Percentiles rank a stretch among this genome's conserved stretches.
Conservation (phyloP, 1,140 invertebrate species). For the Drosophila watanabei region DNA sequence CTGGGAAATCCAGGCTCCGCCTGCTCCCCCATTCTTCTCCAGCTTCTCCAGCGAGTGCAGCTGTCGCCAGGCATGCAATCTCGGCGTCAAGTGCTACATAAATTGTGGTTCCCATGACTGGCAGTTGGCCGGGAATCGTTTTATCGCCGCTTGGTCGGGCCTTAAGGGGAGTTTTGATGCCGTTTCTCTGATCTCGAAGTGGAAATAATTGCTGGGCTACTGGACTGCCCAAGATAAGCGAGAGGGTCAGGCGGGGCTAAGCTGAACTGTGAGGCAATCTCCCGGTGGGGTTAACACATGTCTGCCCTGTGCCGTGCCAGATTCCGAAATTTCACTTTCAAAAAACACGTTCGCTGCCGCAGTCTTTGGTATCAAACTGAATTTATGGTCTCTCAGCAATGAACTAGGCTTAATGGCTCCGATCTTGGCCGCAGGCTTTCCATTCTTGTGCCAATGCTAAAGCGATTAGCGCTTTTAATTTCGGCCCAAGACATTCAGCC, state of each 20-base stretch:
- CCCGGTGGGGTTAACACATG: slow-evolving; percentile 9
- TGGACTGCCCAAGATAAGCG: slow-evolving; percentile 23
- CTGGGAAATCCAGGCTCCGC: slow-evolving; percentile 27
- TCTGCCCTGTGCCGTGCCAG: slow-evolving; percentile 8
- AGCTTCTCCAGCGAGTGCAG: slow-evolving; percentile 23
- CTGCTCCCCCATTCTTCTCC: slow-evolving; percentile 19
- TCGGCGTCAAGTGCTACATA: slow-evolving; percentile 24
- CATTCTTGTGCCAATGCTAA: slow-evolving; percentile 65
- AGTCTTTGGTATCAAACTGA: slow-evolving; percentile 58
- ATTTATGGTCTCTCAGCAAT: slow-evolving; percentile 8
- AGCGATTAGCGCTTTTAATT: slow-evolving; percentile 52
- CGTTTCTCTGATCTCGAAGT: slow-evolving; percentile 23
- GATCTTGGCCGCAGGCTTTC: slow-evolving; percentile 62
- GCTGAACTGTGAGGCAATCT: slow-evolving; percentile 24
- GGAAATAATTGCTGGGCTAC: slow-evolving; percentile 10
- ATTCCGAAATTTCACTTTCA: slow-evolving; percentile 44
- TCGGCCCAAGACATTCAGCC: slow-evolving; percentile 22
- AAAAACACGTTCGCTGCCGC: slow-evolving; percentile 55
- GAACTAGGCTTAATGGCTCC: slow-evolving; percentile 38
- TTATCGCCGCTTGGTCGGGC: slow-evolving; percentile 7
- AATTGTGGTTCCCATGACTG: slow-evolving; percentile 35
- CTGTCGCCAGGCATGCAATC: slow-evolving; percentile 49
- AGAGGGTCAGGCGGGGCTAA: slow-evolving; percentile 27
- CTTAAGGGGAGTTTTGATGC: slow-evolving; percentile 26
- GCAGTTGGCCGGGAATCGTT: slow-evolving; percentile 27